A percentile compares a stretch with the other conserved stretches of the same genome.
phyloP scores from a whole-genome alignment of 2,113 vertebrate species.

The Heliornis fulica region DNA sequence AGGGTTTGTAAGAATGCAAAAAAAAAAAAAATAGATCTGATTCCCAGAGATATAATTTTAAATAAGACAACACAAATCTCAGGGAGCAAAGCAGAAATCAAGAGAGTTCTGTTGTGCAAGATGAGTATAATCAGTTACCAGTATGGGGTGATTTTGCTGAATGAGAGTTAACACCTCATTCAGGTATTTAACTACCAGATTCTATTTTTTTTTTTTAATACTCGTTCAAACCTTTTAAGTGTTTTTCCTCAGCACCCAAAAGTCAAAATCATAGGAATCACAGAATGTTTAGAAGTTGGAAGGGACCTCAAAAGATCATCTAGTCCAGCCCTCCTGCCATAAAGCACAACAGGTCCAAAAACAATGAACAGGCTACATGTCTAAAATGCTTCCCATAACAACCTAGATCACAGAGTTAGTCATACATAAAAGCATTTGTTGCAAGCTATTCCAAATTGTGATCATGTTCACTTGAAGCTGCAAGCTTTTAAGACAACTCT shows the following conservation, averaged over 20 bases:
- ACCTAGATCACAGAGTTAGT: neutral
- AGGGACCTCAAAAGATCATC: too few species aligned
- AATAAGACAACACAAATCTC: neutral
- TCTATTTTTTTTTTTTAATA: neutral
- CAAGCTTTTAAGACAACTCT: neutral
- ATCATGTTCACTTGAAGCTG: neutral
- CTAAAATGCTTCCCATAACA: neutral
- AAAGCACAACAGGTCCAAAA: neutral
- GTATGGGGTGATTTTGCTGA: neutral
- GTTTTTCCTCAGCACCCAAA: neutral
- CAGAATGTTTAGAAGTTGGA: too few species aligned
- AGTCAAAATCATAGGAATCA: neutral
- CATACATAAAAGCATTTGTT: neutral
- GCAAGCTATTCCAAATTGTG: neutral
- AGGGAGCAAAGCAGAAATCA: neutral
- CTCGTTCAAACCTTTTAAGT: neutral
- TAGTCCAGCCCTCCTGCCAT: too few species aligned
- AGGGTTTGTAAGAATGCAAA: neutral
- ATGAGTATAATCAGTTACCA: rapidly evolving
- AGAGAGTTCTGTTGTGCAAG: neutral
- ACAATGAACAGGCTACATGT: neutral
- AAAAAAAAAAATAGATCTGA: too few species aligned
- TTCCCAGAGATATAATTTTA: neutral
- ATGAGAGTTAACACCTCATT: neutral
- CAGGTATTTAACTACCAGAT: neutral